Evolutionary conservation across 2,888 invertebrate species (phyloP).

Genomic region (Steromphala cineraria): DNA sequence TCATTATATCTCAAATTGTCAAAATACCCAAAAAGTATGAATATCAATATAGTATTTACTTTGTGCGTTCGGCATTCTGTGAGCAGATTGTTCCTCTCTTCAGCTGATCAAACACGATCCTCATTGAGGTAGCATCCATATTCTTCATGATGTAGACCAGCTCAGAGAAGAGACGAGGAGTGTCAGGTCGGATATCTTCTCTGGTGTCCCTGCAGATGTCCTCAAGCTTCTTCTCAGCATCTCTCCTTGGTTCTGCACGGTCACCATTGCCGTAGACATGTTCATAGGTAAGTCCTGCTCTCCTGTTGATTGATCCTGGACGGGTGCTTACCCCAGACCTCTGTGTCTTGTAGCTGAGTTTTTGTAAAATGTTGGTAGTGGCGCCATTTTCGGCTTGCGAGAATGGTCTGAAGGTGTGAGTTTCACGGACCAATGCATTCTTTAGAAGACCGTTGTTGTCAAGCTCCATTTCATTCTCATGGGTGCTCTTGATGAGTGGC

Average conservation of each 20-base stretch:
- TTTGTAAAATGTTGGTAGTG: conserved; percentile 74
- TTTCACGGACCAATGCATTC: conserved; percentile 82
- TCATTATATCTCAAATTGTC: neutral
- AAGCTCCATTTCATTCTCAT: conserved; percentile 81
- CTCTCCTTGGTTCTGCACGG: conserved; percentile 29
- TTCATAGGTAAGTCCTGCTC: conserved; percentile 37
- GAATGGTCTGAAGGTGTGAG: conserved; percentile 85
- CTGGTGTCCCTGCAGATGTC: conserved; percentile 60
- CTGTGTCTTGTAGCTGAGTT: conserved; percentile 49
- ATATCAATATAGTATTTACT: conserved; percentile 40
- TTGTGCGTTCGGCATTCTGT: conserved; percentile 51
- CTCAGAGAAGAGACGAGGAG: conserved; percentile 76
- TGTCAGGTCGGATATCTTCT: conserved; percentile 73
- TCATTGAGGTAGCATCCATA: conserved; percentile 70
- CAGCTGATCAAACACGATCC: conserved; percentile 52
- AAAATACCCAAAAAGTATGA: too few relatives aligned
- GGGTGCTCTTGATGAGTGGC: conserved; percentile 76
- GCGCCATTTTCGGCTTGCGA: conserved; percentile 78
- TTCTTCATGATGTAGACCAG: conserved; percentile 75
- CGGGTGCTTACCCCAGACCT: conserved; percentile 11
- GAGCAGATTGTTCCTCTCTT: conserved; percentile 51
- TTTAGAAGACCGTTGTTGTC: conserved; percentile 81
- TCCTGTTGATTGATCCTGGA: conserved; percentile 8
- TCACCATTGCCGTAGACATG: conserved; percentile 35
- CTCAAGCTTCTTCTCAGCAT: conserved; percentile 51